Base-by-base conservation (phyloP, 2,797 vertebrate species). In the Sebastes matsubarae region DNA sequence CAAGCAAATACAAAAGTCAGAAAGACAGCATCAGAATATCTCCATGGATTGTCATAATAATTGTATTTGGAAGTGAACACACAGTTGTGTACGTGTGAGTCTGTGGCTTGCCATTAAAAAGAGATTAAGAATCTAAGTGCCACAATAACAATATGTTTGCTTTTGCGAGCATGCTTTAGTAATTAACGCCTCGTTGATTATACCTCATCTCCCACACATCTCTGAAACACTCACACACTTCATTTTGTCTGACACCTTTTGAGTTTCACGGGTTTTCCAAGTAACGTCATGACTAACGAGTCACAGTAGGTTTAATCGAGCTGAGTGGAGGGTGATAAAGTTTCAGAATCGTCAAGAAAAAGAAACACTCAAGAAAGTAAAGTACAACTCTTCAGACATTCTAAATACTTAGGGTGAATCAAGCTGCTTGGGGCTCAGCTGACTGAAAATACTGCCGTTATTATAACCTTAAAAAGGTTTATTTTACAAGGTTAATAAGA, bases 131-230 rank as follows among this genome's bases (percentile, higher is more conserved):
- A 67, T 57, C 25, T 29, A 57, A 29, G 67, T 61, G 79, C 46
- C 22, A 24, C 29, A 74, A n/a, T 42, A 77, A 68, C 27, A 69
- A 69, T 61, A 55, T 46, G 70, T 63, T 76, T 38, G 46, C 24
- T n/a, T 59, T 64, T 64, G 32, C 0, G 12, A 29, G 55, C 8
- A 4, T 11, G 30, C 38, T 58, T 64, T 27, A 5, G 66, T 58
- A 80, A 60, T 84, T 68, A 80, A 67, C 36, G n/a, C 64, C 46
- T 52, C 42, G n/a, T 36, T 82, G 25, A 76, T 84, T 46, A 70
- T 16, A 75, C 24, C 60, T 87, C 9, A 52, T 68, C 59, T 42
- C 38, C 27, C 12, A 72, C 77, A 42, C 42, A 61, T 7, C 65
- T 52, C 27, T 3, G 20, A 75, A 71, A 55, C 52, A 55, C 52